Base-by-base conservation (phyloP, 2,888 invertebrate species). In the Cataglyphis livida region DNA sequence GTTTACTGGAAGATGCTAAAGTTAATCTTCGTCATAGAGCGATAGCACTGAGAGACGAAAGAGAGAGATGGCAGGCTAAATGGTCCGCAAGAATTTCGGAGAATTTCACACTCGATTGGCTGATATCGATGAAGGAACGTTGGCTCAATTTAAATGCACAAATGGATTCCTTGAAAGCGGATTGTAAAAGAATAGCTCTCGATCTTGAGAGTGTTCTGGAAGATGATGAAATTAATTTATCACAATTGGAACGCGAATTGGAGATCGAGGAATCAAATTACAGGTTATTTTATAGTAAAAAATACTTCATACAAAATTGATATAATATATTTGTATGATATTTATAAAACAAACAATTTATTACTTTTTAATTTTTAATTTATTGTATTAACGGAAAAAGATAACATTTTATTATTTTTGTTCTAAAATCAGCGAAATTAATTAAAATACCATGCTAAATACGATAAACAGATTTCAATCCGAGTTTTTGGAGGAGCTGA, bases 1-100 rank as follows among this genome's bases (percentile, higher is more conserved):
- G 92, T 32, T 92, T 94, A 62, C 65, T 94, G 7, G 94, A 94
- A 41, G 94, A 94, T 71, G 93, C 94, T 0, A 94, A 94, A 65
- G 86, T 94, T 4, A 94, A 94, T 87, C 84, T 94, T 3, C 92
- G 93, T 7, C 94, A 94, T 78, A 91, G 90, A 74, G 94, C 91
- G 0, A 85, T 92, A 9, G 94, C 94, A 0, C 70, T 94, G n/a
- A 91, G 91, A 18, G 94, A 94, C 70, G 94, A 94, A 44, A 91
- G 89, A 54, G 94, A 94, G 44, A 91, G 94, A 38, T 94, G 94
- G 94, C 92, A 93, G 35, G 90, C 91, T 0, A 93, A 92, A 35
- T 94, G 94, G 94, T 85, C 89, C 76, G 1, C 92, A 88, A 86
- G 85, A 74, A 28, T 28, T 28, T 71, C 90, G 85, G 93, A 93